Evolutionary conservation across 1,140 invertebrate species (phyloP).

Genomic region (Drosophila bocqueti): DNA sequence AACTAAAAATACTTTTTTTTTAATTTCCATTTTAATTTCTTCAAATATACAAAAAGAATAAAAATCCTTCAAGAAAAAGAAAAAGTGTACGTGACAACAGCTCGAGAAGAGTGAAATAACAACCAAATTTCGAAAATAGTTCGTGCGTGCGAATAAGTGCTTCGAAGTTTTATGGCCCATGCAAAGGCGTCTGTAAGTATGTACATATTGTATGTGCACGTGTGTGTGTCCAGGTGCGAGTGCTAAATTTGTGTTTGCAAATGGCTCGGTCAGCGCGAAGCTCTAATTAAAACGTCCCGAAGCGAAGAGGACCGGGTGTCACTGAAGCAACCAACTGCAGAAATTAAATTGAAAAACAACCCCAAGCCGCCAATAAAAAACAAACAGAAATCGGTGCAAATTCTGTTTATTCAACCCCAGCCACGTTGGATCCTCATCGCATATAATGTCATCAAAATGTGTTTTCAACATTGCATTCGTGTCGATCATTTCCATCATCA

Average conservation of each 20-base stretch:
- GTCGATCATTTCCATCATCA: conserved; percentile 85
- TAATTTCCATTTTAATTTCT: conserved; percentile 37
- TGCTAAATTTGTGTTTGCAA: conserved; percentile 53
- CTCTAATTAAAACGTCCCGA: conserved; percentile 28
- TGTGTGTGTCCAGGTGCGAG: conserved; percentile 21
- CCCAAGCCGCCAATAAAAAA: conserved; percentile 4
- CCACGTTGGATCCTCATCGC: conserved; percentile 70
- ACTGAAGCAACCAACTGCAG: conserved; percentile 14
- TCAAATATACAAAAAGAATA: conserved; percentile 11
- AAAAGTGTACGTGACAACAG: conserved; percentile 47
- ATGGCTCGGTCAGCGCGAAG: conserved; percentile 39
- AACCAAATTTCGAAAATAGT: conserved; percentile 42
- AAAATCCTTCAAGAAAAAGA: conserved; percentile 5
- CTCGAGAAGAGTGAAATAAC: conserved; percentile 16
- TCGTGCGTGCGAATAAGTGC: conserved; percentile 61
- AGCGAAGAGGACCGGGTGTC: neutral
- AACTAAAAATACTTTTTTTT: conserved; percentile 21
- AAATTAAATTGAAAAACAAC: conserved; percentile 6
- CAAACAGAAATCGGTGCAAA: conserved; percentile 33
- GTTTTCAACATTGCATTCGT: conserved; percentile 84
- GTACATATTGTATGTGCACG: conserved; percentile 14
- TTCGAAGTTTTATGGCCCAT: conserved; percentile 56
- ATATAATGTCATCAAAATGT: conserved; percentile 85
- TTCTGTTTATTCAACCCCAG: conserved; percentile 49
- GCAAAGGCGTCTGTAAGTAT: conserved; percentile 21